Base-by-base conservation (phyloP, 2,113 vertebrate species). In the Leptobrachium ailaonicum region DNA sequence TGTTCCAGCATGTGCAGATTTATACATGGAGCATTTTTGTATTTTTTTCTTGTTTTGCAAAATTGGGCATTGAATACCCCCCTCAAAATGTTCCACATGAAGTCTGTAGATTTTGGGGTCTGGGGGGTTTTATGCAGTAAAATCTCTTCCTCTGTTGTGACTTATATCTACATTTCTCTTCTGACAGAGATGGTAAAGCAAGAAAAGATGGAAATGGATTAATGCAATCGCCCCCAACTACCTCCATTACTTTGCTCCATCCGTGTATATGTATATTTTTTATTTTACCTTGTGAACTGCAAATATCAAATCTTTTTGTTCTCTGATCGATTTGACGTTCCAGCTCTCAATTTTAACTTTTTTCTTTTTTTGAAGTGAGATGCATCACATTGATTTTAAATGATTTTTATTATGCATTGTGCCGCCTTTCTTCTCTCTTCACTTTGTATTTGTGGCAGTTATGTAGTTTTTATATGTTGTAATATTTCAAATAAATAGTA, bases 401-500 rank as follows among this genome's bases (percentile, higher is more conserved):
- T 70, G 68, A 45, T 7, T 79, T 96, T 95, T 96, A 95, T 85
- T 83, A 87, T 83, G 82, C 88, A 62, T 92, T 85, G 84, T 93
- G 90, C 89, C 87, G 86, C 84, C 87, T 90, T n/a, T n/a, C n/a
- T n/a, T n/a, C n/a, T 89, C 89, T 88, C 53, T 87, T 92, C 88
- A 90, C 91, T 89, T 87, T 87, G 47, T 88, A 82, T 79, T 81
- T 85, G 92, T 93, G 92, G 92, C 83, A 89, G 88, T 89, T 86
- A 95, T 94, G 96, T 98, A 96, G 95, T 96, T 98, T 93, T 96
- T 98, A 94, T 97, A 98, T 98, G 94, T 95, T 95, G 95, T 96
- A 96, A 96, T 94, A 96, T 97, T 98, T 96, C 94, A 95, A 98
- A 96, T 98, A 98, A 98, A 98, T 66, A 75, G 56, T 12, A 60